A percentile compares a stretch with the other conserved stretches of the same genome.
These are phyloP conservation scores for Dicyrtomina minuta DNA, from an alignment of 2,888 invertebrate species.

Conservation along the genomic window DNA sequence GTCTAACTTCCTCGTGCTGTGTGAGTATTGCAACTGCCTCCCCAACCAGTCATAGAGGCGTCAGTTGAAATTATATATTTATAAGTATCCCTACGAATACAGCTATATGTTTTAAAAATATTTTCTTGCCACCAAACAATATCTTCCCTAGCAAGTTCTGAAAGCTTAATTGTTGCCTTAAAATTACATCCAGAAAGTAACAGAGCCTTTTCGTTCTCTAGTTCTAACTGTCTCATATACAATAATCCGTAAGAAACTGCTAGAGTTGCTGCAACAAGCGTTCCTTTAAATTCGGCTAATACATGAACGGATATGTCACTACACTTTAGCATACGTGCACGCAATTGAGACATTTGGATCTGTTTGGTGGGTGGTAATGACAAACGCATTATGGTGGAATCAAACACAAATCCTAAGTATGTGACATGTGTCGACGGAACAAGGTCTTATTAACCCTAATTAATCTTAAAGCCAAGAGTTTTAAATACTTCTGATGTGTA, in stretches of 20 bases:
- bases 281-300: constrained; percentile 6
- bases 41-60: not conserved
- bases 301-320: not conserved
- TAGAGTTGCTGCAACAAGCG: constrained; percentile 4
- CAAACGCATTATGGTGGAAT: not conserved
- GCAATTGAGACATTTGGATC: not conserved
- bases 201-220: not conserved
- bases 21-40: not conserved
- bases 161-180: not conserved
- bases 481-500: not conserved
- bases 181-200: not conserved
- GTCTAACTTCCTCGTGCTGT: not conserved
- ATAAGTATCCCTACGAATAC: not conserved
- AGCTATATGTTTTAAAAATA: not conserved
- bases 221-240: constrained; percentile 1
- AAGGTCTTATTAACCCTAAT: not conserved
- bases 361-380: not conserved
- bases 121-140: not conserved
- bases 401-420: constrained; percentile 27
- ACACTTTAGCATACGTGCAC: not conserved
- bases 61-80: not conserved
- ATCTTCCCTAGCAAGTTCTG: not conserved
- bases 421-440: not conserved
- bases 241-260: constrained; percentile 3
- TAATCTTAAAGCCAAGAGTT: constrained; percentile 8